Percentiles rank a stretch among this genome's conserved stretches.
These are phyloP conservation scores for Belonocnema kinseyi DNA, from an alignment of 1,140 invertebrate genomes.

Conservation along the genomic window DNA sequence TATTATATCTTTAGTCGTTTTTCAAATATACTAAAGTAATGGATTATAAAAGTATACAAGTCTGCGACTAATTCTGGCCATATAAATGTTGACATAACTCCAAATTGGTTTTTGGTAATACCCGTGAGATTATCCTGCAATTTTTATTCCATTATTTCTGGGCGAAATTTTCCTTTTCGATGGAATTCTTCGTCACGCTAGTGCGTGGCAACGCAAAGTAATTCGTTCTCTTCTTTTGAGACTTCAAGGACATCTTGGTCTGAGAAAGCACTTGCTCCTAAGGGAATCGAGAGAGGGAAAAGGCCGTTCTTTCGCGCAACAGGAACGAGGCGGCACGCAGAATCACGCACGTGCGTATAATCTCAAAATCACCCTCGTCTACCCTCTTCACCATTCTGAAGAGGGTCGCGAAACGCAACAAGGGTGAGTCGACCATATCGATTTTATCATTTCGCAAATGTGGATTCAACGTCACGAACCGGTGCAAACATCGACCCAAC, in stretches of 20 bases:
- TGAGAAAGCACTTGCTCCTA: neutral
- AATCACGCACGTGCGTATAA: constrained; percentile 16
- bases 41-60: too few species aligned
- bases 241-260: neutral
- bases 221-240: neutral
- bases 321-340: neutral
- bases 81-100: too few species aligned
- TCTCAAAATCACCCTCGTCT: constrained; percentile 8
- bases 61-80: too few species aligned
- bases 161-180: neutral
- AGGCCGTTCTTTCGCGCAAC: constrained; percentile 15
- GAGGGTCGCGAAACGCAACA: constrained; percentile 27
- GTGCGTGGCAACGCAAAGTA: constrained; percentile 12
- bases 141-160: too few species aligned
- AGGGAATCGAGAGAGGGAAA: neutral
- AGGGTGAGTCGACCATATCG: constrained; percentile 25
- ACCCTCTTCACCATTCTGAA: constrained; percentile 15
- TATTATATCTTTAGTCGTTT: too few species aligned
- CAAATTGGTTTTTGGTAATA: too few species aligned
- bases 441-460: constrained; percentile 28
- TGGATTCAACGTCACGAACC: constrained; percentile 12
- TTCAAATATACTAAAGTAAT: too few species aligned
- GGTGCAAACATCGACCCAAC: constrained; percentile 7
- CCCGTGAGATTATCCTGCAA: too few species aligned
- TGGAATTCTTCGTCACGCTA: neutral